phyloP scores from a whole-genome alignment of 2,797 vertebrate genomes.

The Micrastur ruficollis region DNA sequence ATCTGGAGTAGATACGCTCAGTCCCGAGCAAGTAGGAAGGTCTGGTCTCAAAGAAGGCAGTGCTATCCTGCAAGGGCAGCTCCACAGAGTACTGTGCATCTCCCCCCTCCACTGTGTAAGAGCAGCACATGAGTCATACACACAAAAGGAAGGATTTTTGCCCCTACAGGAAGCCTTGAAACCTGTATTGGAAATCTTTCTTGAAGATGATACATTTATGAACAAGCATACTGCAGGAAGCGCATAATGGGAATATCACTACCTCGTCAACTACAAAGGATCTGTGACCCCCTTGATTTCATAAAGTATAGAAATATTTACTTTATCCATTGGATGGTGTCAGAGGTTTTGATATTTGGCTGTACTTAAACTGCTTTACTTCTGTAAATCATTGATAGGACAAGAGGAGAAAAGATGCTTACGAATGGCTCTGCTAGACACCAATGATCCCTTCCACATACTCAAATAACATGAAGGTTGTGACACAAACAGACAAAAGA shows the following conservation, averaged over 20 bases:
- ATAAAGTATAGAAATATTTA: neutral
- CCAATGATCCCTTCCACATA: neutral
- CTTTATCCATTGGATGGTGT: neutral
- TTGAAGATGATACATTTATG: neutral
- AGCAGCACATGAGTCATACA: neutral
- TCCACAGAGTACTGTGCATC: neutral
- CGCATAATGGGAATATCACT: neutral
- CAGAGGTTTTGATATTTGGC: slow-evolving; percentile 3
- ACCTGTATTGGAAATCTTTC: neutral
- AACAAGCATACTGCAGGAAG: neutral
- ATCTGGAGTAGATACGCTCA: neutral
- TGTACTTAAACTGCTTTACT: neutral
- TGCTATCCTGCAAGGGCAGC: neutral
- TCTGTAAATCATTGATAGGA: slow-evolving; percentile 36
- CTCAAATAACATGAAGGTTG: slow-evolving; percentile 23
- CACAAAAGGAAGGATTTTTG: neutral
- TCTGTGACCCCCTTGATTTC: neutral
- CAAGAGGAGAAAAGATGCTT: slow-evolving; percentile 5
- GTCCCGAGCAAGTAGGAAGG: neutral
- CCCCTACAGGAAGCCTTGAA: neutral
- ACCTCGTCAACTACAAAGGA: neutral
- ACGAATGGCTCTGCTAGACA: neutral
- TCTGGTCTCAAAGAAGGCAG: neutral
- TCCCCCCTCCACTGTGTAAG: neutral
- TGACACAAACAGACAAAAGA: slow-evolving; percentile 40